Evolutionary conservation across 2,113 vertebrate species (phyloP).

Genomic region (Osmerus mordax): DNA sequence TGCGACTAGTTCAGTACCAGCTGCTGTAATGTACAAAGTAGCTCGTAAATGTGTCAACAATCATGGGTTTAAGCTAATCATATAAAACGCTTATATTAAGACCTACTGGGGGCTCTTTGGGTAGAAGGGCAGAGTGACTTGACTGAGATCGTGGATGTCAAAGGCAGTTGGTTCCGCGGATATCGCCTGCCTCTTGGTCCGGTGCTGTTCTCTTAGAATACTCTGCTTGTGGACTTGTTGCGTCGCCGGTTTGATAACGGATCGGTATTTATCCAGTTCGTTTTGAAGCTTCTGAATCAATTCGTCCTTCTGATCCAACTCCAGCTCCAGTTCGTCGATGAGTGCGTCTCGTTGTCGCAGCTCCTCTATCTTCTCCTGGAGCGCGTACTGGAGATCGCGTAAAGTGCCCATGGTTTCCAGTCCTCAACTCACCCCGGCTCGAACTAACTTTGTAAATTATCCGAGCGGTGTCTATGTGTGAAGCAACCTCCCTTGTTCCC

Average conservation of each 20-base stretch:
- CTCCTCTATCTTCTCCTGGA: constrained; percentile 98
- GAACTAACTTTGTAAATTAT: constrained; percentile 59
- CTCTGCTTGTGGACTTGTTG: constrained; percentile 82
- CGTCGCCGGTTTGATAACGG: constrained; percentile 89
- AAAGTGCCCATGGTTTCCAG: constrained; percentile 85
- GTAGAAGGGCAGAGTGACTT: constrained; percentile 93
- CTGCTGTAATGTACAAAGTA: too few species aligned
- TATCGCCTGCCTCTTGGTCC: constrained; percentile 95
- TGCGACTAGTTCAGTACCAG: too few species aligned
- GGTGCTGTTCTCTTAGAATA: constrained; percentile 84
- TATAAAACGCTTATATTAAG: not conserved
- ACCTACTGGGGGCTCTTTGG: constrained; percentile 95
- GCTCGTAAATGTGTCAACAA: too few species aligned
- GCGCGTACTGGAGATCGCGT: constrained; percentile 92
- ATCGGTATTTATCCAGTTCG: constrained; percentile 96
- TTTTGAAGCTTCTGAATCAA: constrained; percentile 95
- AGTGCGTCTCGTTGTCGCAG: constrained; percentile 92
- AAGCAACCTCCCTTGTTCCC: not conserved
- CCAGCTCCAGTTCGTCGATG: constrained; percentile 96
- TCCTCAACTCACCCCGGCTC: constrained; percentile 52
- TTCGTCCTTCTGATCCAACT: constrained; percentile 97
- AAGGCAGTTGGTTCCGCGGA: constrained; percentile 92
- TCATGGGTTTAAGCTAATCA: not conserved
- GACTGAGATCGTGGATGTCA: constrained; percentile 90
- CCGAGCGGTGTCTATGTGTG: not conserved